Base-by-base conservation (phyloP, 2,113 vertebrate genomes). In the Chloropsis cyanopogon region DNA sequence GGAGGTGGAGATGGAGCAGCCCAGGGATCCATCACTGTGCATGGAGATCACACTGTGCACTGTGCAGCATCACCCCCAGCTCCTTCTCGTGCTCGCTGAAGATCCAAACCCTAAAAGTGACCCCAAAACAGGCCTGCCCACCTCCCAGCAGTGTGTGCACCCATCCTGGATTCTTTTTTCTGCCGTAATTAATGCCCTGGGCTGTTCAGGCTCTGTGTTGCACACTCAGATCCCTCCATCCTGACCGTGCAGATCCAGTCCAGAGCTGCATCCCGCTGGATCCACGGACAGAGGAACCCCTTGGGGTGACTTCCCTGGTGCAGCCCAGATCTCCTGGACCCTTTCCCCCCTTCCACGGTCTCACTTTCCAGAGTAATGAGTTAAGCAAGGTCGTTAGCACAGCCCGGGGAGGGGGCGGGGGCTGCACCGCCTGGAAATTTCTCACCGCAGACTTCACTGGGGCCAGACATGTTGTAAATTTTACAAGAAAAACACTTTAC, bases 391-490 rank as follows among this genome's bases (percentile, higher is more conserved):
- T 71, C 6, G 14, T 91, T n/a, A 70, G 91, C 25, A 2, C 76
- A 6, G 90, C 80, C 56, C 76, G 44, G 57, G 6, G 0, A 16
- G 59, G 28, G 77, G 53, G 69, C 11, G 16, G 75, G 50, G 28
- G 80, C 82, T 59, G 76, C 47, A 10, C 80, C 5, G 49, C 39
- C 29, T 93, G 94, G 86, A 89, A 92, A 95, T 78, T 89, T 96
- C 96, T 92, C 91, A 84, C 93, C 59, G 7, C 95, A 92, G 96
- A 84, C 89, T 79, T 89, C 18, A 56, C 93, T 31, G 93, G 95
- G 95, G 94, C 95, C 96, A 97, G 95, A 96, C 92, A 44, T 88
- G 93, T 29, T 95, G 91, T 96, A 95, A 97, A 94, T 95, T 97
- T 97, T 95, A 97, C 87, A 95, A 89, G 96, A 54, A 92, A 95